Evolutionary conservation across 1,140 invertebrate genomes (phyloP), one percentile per base, ranked within the genome.

Genomic region (Drosophila ficusphila): DNA sequence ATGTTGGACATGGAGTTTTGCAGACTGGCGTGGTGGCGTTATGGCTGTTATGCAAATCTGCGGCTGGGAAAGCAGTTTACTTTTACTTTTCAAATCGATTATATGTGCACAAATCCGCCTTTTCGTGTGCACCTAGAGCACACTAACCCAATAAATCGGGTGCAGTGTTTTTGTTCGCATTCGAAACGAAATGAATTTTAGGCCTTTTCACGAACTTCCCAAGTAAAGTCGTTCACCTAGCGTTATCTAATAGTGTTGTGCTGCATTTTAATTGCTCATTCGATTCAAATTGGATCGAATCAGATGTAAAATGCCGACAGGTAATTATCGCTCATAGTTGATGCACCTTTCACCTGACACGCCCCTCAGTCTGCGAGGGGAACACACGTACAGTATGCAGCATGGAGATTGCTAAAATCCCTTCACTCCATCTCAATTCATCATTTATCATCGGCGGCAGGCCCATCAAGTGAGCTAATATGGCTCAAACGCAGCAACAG

Each of bases 11-110:
- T 48, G 14, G 4, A 41, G 12, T 41, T 19, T 9, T 18, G 48
- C 27, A 41, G 27, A 39, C 46, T 52, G 34, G 34, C 46, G n/a
- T 27, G 21, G 19, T 31, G 33, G 48, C 48, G 34, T 52, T 52
- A 57, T 62, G 44, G 74, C 78, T 62, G 78, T 81, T 82, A 81
- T 81, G 78, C 78, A 81, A 81, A 81, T 62, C 57, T 36, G 21
- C 39, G 39, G 54, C 47, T 38, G 54, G 42, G 73, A 82, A 81
- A 82, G 78, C 65, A 47, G 56, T 54, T 77, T 73, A 82, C 78
- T 81, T 81, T 82, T 81, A 81, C 78, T 82, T 81, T 82, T 69
- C 68, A 70, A 58, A 51, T 77, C 74, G 51, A 81, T 65, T 76
- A 61, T 64, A 57, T 54, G 23, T 44, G 46, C 58, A 51, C 44